Conservation (phyloP, 2,888 invertebrate genomes). For the Lordiphosa andalusiaca region DNA sequence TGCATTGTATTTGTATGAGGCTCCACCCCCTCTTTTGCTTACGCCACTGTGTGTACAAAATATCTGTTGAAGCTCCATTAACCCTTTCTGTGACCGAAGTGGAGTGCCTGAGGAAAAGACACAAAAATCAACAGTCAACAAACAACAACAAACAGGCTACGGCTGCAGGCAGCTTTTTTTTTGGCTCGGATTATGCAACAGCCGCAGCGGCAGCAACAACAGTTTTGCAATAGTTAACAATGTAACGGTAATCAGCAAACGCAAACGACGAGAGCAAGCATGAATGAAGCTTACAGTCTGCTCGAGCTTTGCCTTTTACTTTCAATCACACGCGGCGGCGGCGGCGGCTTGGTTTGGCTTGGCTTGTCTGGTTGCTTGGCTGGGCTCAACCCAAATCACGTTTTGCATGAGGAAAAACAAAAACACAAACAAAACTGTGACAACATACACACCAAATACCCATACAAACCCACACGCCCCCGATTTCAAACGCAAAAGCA, state of each 20-base stretch:
- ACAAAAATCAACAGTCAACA: conserved; percentile 11
- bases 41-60: too few species aligned
- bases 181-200: conserved; percentile 20
- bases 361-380: conserved; percentile 2
- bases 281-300: conserved; percentile 67
- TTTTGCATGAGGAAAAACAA: conserved; percentile 46
- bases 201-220: conserved; percentile 17
- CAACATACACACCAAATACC: conserved; percentile 32
- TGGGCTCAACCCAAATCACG: conserved; percentile 39
- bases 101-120: conserved; percentile 5
- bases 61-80: too few species aligned
- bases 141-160: conserved; percentile 16
- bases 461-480: conserved; percentile 1
- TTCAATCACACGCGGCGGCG: conserved; percentile 64
- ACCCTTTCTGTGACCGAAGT: conserved; percentile 1
- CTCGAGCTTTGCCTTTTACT: conserved; percentile 74
- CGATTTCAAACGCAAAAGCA: conserved; percentile 38
- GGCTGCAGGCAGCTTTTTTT: conserved; percentile 11
- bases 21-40: too few species aligned
- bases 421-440: conserved; percentile 25
- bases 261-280: conserved; percentile 50
- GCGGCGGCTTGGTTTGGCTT: not conserved
- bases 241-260: conserved; percentile 63
- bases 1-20: too few species aligned
- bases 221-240: conserved; percentile 72